A percentile compares a stretch with the other conserved stretches of the same genome.
Evolutionary conservation across 2,888 invertebrate species (phyloP).

Genomic region (Pelosia muscerda): DNA sequence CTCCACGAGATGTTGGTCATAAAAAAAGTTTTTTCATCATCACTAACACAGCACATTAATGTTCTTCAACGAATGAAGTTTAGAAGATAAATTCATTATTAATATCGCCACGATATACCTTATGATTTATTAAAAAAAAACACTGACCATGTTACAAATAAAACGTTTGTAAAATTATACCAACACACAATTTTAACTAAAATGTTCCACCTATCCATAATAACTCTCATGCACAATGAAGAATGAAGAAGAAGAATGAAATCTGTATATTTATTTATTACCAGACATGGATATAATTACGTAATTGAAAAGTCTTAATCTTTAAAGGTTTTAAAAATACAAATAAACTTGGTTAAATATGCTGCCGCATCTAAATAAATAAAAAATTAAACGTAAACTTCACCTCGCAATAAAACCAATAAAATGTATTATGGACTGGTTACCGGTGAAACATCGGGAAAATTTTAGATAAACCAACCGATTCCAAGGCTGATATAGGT

Average conservation of each 20-base stretch:
- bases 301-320: not conserved
- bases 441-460: not conserved
- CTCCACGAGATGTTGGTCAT: constrained; percentile 29
- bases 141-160: too few relatives aligned
- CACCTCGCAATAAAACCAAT: not conserved
- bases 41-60: constrained; percentile 38
- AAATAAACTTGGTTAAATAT: too few relatives aligned
- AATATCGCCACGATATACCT: not conserved
- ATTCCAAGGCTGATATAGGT: not conserved
- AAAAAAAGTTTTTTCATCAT: constrained; percentile 56
- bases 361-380: too few relatives aligned
- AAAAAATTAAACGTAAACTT: not conserved
- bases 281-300: not conserved
- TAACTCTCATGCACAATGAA: too few relatives aligned
- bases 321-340: not conserved
- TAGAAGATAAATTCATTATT: not conserved
- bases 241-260: too few relatives aligned
- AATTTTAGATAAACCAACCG: not conserved
- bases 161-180: too few relatives aligned
- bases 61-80: not conserved
- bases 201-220: too few relatives aligned
- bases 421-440: not conserved
- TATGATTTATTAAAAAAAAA: too few relatives aligned
- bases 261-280: too few relatives aligned
- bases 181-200: too few relatives aligned